Base-by-base conservation (phyloP, 2,797 vertebrate species). In the Arrhamphus sclerolepis region DNA sequence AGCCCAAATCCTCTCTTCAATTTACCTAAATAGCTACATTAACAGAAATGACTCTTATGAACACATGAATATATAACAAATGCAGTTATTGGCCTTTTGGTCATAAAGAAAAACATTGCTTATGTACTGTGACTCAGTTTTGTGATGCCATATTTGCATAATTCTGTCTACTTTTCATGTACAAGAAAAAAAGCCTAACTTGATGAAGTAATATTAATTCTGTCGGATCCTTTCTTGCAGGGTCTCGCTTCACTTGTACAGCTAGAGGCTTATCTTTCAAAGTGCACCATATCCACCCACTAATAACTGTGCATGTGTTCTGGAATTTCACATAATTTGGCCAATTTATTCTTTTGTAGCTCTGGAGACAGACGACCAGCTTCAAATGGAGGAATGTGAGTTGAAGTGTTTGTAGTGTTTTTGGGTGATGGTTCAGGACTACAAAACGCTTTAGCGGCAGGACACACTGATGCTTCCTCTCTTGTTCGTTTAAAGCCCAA, bases 381-480 rank as follows among this genome's bases (percentile, higher is more conserved):
- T 77, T 74, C 90, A 83, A 93, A 93, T 70, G 92, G 91, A 94
- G 87, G 80, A 92, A 93, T 89, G 93, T 94, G 92, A 94, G 92
- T 94, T 78, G 69, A 81, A 77, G 86, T 75, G 85, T 84, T 86
- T 90, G 83, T 77, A 58, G 82, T 83, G 81, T 87, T 80, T 78
- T 46, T 83, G 80, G 91, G 87, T 91, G 88, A 76, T 87, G 89
- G 89, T 84, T 87, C 24, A 56, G 47, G 22, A 39, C 26, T 58
- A 59, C 43, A 62, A 34, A 58, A 70, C 54, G 71, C 75, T 68
- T 65, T 19, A 65, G 64, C 67, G 47, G 61, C 73, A 72, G 60
- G 58, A 68, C 31, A 34, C 51, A 61, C 60, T 61, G 46, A 65
- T 43, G 52, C 44, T 72, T 57, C 65, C 58, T 69, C 51, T 75